Percentiles rank a stretch among this genome's conserved stretches.
phyloP scores from a whole-genome alignment of 2,113 vertebrate species.

The Brachirus orientalis region DNA sequence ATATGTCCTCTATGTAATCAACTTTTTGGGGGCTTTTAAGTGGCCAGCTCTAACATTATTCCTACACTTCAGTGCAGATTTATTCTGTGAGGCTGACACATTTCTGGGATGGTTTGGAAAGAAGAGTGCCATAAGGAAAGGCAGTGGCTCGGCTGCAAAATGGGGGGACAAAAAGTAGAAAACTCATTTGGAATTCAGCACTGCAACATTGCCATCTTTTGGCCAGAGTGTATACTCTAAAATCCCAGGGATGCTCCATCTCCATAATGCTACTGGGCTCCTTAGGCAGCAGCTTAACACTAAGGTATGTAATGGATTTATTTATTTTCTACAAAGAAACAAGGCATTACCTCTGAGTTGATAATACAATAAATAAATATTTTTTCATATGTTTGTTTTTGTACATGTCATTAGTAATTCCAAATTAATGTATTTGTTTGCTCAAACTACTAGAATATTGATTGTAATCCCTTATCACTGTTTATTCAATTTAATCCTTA shows the following conservation, averaged over 20 bases:
- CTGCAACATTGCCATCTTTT: constrained; percentile 98
- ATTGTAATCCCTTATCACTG: not conserved
- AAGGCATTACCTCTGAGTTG: constrained; percentile 8
- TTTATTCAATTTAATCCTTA: constrained; percentile 12
- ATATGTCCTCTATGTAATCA: constrained; percentile 49
- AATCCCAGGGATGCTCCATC: constrained; percentile 35
- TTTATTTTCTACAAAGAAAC: constrained; percentile 31
- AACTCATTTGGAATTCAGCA: constrained; percentile 82
- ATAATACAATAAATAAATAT: constrained; percentile 1
- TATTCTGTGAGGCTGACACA: constrained; percentile 59
- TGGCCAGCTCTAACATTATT: constrained; percentile 42
- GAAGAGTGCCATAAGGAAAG: constrained; percentile 58
- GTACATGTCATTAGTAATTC: too few relatives aligned
- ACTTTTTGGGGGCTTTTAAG: constrained; percentile 65
- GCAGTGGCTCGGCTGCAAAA: constrained; percentile 53
- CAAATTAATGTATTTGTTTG: not conserved
- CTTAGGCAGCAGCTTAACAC: constrained; percentile 34
- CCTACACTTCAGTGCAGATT: constrained; percentile 53
- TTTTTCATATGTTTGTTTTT: not conserved
- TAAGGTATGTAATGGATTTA: constrained; percentile 45
- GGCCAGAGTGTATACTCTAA: constrained; percentile 80
- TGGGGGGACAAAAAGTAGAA: constrained; percentile 35
- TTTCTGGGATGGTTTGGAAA: constrained; percentile 57
- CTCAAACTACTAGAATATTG: constrained; percentile 5
- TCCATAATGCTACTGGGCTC: constrained; percentile 30